Percentiles rank a stretch among this genome's conserved stretches.
phyloP scores from a whole-genome alignment of 30 jellyfish, hydroid and myxozoan genomes.

The Phacellophora camtschatica region DNA sequence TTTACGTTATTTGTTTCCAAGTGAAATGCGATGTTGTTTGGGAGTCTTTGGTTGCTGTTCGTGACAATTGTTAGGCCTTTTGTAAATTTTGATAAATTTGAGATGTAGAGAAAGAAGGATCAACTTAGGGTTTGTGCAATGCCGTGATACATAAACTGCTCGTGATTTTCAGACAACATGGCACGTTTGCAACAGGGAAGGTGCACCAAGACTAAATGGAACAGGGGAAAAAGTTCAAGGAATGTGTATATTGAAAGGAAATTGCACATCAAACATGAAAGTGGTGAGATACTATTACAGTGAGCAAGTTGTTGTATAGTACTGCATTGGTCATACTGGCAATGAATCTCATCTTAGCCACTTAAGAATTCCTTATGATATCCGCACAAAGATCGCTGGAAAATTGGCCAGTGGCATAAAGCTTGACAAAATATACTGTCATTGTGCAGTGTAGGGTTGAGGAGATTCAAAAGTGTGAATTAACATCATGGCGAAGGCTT shows the following conservation, averaged over 20 bases:
- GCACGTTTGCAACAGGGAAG: neutral
- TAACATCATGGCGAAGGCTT: constrained; percentile 13
- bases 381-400: neutral
- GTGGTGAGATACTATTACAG: neutral
- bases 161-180: neutral
- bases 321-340: neutral
- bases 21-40: too few species aligned
- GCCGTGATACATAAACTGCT: neutral
- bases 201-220: neutral
- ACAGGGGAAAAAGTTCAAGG: neutral
- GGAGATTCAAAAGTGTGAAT: neutral
- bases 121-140: neutral
- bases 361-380: neutral
- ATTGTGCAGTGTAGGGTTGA: constrained; percentile 6
- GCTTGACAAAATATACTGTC: neutral
- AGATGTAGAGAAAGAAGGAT: too few species aligned
- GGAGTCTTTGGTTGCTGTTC: too few species aligned
- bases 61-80: too few species aligned
- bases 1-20: too few species aligned
- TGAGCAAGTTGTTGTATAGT: neutral
- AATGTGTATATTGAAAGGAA: neutral
- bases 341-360: neutral
- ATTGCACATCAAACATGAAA: neutral
- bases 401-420: neutral
- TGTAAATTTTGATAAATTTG: too few species aligned